Evolutionary conservation across 2,113 vertebrate species (phyloP), one percentile per base, ranked within the genome.

Genomic region (Hippocampus mohnikei): DNA sequence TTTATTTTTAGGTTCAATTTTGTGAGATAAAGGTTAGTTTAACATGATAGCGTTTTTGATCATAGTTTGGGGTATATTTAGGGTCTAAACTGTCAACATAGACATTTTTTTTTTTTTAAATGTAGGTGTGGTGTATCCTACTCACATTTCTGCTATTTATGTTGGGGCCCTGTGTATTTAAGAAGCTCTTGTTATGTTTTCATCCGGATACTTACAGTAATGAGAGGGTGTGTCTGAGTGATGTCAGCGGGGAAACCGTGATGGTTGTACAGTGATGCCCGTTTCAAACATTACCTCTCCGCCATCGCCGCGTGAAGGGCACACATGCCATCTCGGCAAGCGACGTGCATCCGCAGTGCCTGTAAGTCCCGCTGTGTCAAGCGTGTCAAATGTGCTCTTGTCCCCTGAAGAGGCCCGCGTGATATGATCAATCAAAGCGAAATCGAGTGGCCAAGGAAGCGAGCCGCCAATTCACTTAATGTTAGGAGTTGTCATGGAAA

Each of bases 401-500:
- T 83, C 73, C 78, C 59, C 83, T 73, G 69, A 81, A 82, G 78
- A 80, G 76, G 68, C 71, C 72, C 41, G n/a, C 75, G 73, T 4
- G 66, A 82, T 70, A 71, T 77, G 78, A 86, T 85, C 82, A 87
- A 88, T 87, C 85, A 78, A 70, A 41, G 71, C 21, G 11, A 76
- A 85, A 66, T 70, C 80, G 73, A 78, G 76, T 79, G 67, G 70
- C 71, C 61, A 5, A 40, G 74, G 68, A 76, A 60, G 71, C 59
- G 67, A 76, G 70, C 73, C 63, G 65, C 69, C 40, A 69, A 75
- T 73, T 70, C 66, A 77, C 85, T 81, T 86, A 80, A 83, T 87
- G 84, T 86, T 85, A 81, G 79, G 65, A 44, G 88, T 89, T 81
- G 85, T 75, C 86, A 88, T 88, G 84, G 89, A 85, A 89, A 91